Conservation (phyloP, 2,113 vertebrate genomes). For the Equus quagga region DNA sequence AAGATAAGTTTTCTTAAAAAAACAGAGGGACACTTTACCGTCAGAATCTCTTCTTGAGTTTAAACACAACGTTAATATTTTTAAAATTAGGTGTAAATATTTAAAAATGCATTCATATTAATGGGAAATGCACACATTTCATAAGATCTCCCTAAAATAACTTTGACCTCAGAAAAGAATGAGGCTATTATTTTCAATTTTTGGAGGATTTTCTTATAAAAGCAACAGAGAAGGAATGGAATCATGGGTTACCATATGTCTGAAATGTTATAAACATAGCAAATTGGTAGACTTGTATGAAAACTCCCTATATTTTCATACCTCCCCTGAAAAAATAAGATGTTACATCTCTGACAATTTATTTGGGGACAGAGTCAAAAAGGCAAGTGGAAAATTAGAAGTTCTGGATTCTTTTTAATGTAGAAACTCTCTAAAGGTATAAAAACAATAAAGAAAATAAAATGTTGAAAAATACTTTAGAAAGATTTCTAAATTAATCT, state of each 20-base stretch:
- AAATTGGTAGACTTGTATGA: background rate
- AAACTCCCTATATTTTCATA: background rate
- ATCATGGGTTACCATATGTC: background rate
- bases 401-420: background rate
- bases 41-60: background rate
- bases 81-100: background rate
- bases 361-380: background rate
- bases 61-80: background rate
- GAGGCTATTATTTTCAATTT: background rate
- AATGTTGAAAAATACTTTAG: slow-evolving; percentile 10
- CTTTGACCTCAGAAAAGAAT: background rate
- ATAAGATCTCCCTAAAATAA: background rate
- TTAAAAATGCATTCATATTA: background rate
- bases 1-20: background rate
- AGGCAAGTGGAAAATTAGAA: background rate
- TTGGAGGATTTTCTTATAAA: background rate
- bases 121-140: background rate
- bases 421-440: background rate
- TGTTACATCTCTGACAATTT: background rate
- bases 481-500: background rate
- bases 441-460: background rate
- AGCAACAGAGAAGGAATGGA: background rate
- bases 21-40: background rate
- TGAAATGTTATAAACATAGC: background rate
- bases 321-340: background rate